phyloP scores from a whole-genome alignment of 2,797 vertebrate genomes.

The Sarcoramphus papa region DNA sequence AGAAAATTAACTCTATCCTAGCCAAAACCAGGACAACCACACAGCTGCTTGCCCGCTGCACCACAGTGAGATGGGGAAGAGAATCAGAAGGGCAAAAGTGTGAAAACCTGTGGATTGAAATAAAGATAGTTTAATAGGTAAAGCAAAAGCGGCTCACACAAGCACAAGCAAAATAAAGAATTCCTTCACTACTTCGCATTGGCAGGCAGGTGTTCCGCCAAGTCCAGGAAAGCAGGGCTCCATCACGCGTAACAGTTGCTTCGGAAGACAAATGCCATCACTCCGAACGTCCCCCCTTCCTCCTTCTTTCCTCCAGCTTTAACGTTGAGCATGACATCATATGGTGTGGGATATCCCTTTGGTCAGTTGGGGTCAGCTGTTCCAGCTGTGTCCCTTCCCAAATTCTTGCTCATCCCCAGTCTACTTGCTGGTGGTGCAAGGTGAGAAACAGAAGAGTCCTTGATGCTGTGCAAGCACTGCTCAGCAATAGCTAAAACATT shows the following conservation, averaged over 20 bases:
- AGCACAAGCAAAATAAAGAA: background rate
- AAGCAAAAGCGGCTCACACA: background rate
- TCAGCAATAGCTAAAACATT: background rate
- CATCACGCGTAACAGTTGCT: fast-evolving
- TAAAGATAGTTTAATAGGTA: background rate
- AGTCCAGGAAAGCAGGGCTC: background rate
- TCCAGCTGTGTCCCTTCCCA: no score
- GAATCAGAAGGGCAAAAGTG: background rate
- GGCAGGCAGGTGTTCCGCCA: background rate
- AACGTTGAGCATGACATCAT: background rate
- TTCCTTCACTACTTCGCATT: background rate
- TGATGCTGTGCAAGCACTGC: background rate
- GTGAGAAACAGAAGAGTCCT: background rate
- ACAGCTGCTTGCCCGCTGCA: background rate
- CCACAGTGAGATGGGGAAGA: background rate
- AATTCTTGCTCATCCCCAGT: background rate
- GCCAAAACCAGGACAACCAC: no score
- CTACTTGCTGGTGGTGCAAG: background rate
- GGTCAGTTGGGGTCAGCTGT: background rate
- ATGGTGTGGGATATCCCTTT: background rate
- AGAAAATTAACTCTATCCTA: no score
- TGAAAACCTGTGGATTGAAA: background rate
- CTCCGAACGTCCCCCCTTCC: fast-evolving
- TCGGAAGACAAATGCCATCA: background rate
- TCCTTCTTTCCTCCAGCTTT: background rate